Evolutionary conservation across 2,888 invertebrate genomes (phyloP), one percentile per base, ranked within the genome.

Genomic region (Neoitamus cyanurus): DNA sequence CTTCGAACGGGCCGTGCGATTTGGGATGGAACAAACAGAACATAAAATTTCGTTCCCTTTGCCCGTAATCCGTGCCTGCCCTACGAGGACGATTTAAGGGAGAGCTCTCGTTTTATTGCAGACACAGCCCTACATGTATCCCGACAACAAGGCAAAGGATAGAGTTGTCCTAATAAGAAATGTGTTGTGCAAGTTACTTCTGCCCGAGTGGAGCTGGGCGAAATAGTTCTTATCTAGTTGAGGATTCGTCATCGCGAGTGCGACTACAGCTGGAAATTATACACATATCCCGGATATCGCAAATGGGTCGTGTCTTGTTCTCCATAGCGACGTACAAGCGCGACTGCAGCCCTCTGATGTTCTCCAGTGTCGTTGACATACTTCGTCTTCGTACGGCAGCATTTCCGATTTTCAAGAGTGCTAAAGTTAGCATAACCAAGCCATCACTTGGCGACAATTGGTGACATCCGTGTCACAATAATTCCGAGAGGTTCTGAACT

Each of bases 11-110:
- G 37, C 13, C 37, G 36, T 77, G 28, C 77, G 77, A 77, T 77
- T 30, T 77, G n/a, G 15, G 42, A 77, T 77, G 77, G 30, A 48
- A 77, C 77, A 77, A 77, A 77, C 46, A 77, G 77, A 46, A 77
- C 77, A 77, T 77, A 77, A 77, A 77, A 46, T 77, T 25, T 42
- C 36, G 34, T 20, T 73, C 46, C 30, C 48, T 77, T 58, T 28
- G 42, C 46, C 37, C 46, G 46, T 77, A 46, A 77, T 42, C 77
- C 28, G 46, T 30, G 75, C 77, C 77, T 77, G 30, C 20, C 30
- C 46, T 25, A 46, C 46, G n/a, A 77, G 28, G 46, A 46, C 77
- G 77, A 46, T 77, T 77, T 77, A 77, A 77, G 42, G 46, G 77
- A 46, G 46, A 48, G 37, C n/a, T 77, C 77, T 30, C 46, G 42